Evolutionary conservation across 2,888 invertebrate genomes (phyloP), one percentile per base, ranked within the genome.

Genomic region (Heliconius charithonia): DNA sequence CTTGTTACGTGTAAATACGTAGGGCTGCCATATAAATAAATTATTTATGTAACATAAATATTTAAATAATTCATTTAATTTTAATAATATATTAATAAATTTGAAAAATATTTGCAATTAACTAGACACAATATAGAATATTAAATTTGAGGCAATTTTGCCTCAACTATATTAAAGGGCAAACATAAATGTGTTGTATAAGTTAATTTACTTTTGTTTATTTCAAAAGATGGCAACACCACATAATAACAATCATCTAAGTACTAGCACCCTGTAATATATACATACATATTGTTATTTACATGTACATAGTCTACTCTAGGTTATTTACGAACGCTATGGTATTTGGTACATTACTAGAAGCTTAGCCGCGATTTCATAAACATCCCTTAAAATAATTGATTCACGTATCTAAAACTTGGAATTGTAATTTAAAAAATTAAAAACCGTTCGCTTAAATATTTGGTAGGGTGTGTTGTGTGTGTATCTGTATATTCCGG

Each of bases 281-380:
- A 82, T 79, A 81, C 70, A 79, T 77, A 80, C 65, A 79, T 79
- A 78, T 65, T 78, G 75, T 79, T 81, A 83, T 82, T 81, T 82
- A 84, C 83, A 83, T 76, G 32, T 73, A 66, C 62, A 65, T 56
- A 76, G 3, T 76, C 72, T 77, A 77, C 63, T 37, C 75, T 81
- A 77, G 25, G 69, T 81, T 81, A 81, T 79, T 69, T 45, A 79
- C 59, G 72, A 76, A 76, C 25, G 72, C 79, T 81, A 79, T 51
- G 27, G 76, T 65, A 66, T 67, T 37, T 37, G 37, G 37, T 37
- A 37, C 37, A 37, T 37, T 37, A 41, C 67, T 78, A 69, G 59
- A 74, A 78, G 73, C 73, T 29, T 63, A 74, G 41, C 27, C 19
- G 12, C 74, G 37, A 41, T 27, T 41, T 63, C 6, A 65, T 63